These are phyloP conservation scores for Leptodactylus fuscus DNA, from an alignment of 2,113 vertebrate genomes.

Conservation along the genomic window DNA sequence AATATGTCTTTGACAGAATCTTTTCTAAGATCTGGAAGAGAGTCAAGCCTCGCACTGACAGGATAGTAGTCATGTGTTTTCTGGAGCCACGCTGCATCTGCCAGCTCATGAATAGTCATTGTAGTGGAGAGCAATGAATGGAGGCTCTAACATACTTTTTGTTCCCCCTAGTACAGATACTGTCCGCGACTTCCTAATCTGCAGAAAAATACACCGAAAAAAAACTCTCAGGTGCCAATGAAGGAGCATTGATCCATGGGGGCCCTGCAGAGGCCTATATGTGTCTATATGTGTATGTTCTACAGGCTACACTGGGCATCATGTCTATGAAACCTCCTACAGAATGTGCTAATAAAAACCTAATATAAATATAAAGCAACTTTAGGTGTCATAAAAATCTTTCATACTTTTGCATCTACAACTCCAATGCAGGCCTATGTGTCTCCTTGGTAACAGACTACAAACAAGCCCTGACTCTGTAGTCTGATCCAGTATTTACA, in stretches of 20 bases:
- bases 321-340: too few relatives aligned
- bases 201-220: not conserved
- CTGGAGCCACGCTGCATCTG: slow-evolving; percentile 41
- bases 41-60: slow-evolving; percentile 25
- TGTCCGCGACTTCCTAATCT: slow-evolving; percentile 17
- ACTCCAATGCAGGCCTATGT: too few relatives aligned
- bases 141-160: slow-evolving; percentile 15
- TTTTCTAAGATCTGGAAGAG: slow-evolving; percentile 41
- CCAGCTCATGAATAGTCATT: slow-evolving; percentile 56
- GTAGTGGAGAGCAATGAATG: slow-evolving; percentile 47
- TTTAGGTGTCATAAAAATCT: too few relatives aligned
- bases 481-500: too few relatives aligned
- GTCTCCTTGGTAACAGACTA: too few relatives aligned
- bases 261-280: too few relatives aligned
- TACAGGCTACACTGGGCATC: too few relatives aligned
- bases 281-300: too few relatives aligned
- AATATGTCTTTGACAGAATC: slow-evolving; percentile 52
- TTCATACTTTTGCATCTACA: too few relatives aligned
- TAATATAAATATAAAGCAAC: too few relatives aligned
- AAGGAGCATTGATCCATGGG: not conserved
- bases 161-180: not conserved
- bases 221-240: slow-evolving; percentile 9
- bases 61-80: slow-evolving; percentile 39
- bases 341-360: too few relatives aligned
- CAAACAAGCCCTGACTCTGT: too few relatives aligned